Evolutionary conservation across 2,888 invertebrate species (phyloP), one percentile per base, ranked within the genome.

Genomic region (Meteorus colon): DNA sequence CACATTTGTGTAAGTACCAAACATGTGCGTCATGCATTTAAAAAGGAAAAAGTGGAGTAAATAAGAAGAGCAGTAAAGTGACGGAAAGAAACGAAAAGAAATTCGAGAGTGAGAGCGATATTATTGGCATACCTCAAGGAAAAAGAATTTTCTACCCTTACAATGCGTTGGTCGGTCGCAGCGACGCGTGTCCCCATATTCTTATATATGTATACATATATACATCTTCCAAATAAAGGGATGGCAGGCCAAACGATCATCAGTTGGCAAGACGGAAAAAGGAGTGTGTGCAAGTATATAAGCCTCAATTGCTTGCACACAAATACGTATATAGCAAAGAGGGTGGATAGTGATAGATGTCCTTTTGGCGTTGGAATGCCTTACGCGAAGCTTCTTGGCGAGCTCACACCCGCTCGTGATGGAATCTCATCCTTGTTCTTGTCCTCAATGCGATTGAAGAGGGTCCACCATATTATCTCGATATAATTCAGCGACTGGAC

Each of bases 61-160:
- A 34, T 34, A 2, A 34, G 8, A 4, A 8, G 34, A 34, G 34
- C 34, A 48, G 31, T 24, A 19, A 4, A 19, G 55, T 55, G 55
- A 55, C 24, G 6, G n/a, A 55, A 24, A 73, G 41, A 65, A 63
- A 63, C 8, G 63, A 34, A 73, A 69, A 27, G 41, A 41, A 75
- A 63, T 73, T 29, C 75, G 75, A 69, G 85, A 82, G 85, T 84
- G 86, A 82, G 85, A 84, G 86, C 86, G 85, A 87, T 88, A 89
- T 76, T 89, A 89, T 89, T 89, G 89, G 88, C 89, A 89, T 89
- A 89, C 88, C 88, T 86, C 16, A 84, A 82, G 81, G 86, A 86
- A 89, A 88, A 89, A 88, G 89, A 89, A 89, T 89, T 89, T 81
- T 88, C 86, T 84, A 79, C 81, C 84, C 80, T 79, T 82, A 81